A percentile compares a stretch with the other conserved stretches of the same genome.
Conservation (phyloP, 2,888 invertebrate genomes). For the Cephus pygmeus region DNA sequence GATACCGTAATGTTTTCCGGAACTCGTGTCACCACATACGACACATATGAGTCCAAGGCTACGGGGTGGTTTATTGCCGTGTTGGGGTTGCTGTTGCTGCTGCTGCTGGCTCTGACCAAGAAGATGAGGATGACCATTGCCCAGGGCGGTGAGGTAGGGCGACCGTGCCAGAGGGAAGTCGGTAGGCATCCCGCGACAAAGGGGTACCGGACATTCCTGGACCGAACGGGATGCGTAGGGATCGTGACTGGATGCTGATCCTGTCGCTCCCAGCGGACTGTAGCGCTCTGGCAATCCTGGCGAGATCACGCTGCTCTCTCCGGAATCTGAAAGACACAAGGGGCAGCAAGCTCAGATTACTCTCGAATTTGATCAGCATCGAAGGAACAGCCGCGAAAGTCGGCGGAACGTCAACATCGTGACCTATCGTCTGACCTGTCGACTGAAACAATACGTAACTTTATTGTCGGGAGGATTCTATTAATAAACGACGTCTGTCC, state of each 20-base stretch:
- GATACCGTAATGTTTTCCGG: constrained; percentile 98
- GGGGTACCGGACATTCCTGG: constrained; percentile 61
- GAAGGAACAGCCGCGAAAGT: no score
- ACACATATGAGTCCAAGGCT: constrained; percentile 88
- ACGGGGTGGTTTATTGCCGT: constrained; percentile 64
- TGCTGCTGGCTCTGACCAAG: constrained; percentile 46
- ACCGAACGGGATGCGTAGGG: constrained; percentile 60
- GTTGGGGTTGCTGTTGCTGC: constrained; percentile 45
- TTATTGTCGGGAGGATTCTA: no score
- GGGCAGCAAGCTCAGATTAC: not conserved
- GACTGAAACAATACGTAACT: no score
- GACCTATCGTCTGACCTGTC: no score
- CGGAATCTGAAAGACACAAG: constrained; percentile 50
- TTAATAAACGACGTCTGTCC: no score
- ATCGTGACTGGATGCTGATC: constrained; percentile 58
- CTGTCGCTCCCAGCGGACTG: constrained; percentile 59
- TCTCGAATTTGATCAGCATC: no score
- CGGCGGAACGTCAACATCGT: no score
- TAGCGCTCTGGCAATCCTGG: constrained; percentile 63
- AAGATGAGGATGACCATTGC: constrained; percentile 60
- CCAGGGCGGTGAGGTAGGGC: constrained; percentile 60
- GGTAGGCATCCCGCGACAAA: constrained; percentile 58
- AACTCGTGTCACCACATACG: constrained; percentile 96
- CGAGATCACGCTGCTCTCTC: constrained; percentile 62
- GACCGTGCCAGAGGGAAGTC: constrained; percentile 60